Evolutionary conservation across 2,888 invertebrate species (phyloP), one percentile per base, ranked within the genome.

Genomic region (Vannuccia rotundouncinata): DNA sequence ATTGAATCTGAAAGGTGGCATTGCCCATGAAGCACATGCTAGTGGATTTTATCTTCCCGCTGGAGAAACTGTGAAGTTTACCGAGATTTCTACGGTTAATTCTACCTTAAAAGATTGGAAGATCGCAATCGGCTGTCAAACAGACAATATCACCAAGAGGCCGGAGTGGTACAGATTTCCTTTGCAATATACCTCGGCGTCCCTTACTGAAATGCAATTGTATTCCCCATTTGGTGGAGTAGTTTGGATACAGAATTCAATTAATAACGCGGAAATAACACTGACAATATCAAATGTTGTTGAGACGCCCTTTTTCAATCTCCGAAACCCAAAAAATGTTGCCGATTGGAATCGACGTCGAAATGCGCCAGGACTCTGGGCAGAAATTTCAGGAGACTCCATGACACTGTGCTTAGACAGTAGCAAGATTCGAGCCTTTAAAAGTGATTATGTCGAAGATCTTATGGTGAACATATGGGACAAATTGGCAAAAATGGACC

Each of bases 391-490:
- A 10, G 77, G 77, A 5, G 77, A 77, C 25, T 30, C 30, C 22
- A 75, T 75, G 5, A 31, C 22, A 5, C 17, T 75, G 5, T 75
- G 76, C 25, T 17, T 79, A 1, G 60, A 81, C 25, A 74, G 80
- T 2, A 59, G 25, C 0, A 1, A 2, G 5, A 31, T 81, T 74
- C 28, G 78, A 29, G 17, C n/a, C n/a, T 80, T 79, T 25, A 74
- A 1, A n/a, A 17, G 29, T 5, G 59, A 66, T 13, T 66, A 80
- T 25, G 31, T 81, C 17, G 28, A 81, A 22, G 25, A 81, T 29
- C 31, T 81, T 29, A 81, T 79, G 60, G 27, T n/a, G 25, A 28
- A 74, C 31, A 31, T 25, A 22, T 81, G 79, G 79, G 81, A 81
- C 29, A 29, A 45, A 10, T n/a, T 80, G 1, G 81, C 80, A 1